Base-by-base conservation (phyloP, 2,113 vertebrate species). In the Todiramphus saurophagus region DNA sequence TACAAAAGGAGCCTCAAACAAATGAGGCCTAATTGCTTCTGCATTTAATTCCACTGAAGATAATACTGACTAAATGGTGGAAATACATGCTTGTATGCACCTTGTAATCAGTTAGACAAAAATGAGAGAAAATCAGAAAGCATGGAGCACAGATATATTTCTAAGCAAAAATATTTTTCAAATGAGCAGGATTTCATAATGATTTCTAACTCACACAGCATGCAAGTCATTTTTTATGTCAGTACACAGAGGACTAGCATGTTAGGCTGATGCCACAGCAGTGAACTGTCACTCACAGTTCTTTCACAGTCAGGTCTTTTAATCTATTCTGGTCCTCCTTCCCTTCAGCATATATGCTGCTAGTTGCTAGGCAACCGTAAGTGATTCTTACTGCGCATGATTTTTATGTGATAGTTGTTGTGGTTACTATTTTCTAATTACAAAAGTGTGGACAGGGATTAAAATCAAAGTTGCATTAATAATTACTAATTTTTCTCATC, bases 301-400 rank as follows among this genome's bases (percentile, higher is more conserved):
- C 91, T 97, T 96, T 96, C 27, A 4, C 94, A 93, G 90, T 96
- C 74, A 33, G 81, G 84, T 97, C 78, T 74, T 94, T 95, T 98
- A 98, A 98, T 98, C 97, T 98, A 98, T 98, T 97, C 98, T 96
- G 89, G 94, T 96, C 96, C 81, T 95, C 94, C 63, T 96, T 97
- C 94, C 96, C 97, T 97, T 96, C 97, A 90, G 96, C 97, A 97
- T 69, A 78, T 97, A 96, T 94, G 94, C 95, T 96, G 53, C 93
- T 95, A 90, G 98, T 98, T 98, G 98, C 98, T 97, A 98, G 89
- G 98, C 97, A 98, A 98, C 98, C 17, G 0, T 81, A 97, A 95
- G 80, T 98, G 95, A 55, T 96, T 77, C 96, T 81, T 44, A 95
- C 90, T 97, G 97, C 90, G 78, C 97, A 96, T 97, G 98, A 88